phyloP scores from a whole-genome alignment of 2,888 invertebrate genomes.

The Helobdella robusta region DNA sequence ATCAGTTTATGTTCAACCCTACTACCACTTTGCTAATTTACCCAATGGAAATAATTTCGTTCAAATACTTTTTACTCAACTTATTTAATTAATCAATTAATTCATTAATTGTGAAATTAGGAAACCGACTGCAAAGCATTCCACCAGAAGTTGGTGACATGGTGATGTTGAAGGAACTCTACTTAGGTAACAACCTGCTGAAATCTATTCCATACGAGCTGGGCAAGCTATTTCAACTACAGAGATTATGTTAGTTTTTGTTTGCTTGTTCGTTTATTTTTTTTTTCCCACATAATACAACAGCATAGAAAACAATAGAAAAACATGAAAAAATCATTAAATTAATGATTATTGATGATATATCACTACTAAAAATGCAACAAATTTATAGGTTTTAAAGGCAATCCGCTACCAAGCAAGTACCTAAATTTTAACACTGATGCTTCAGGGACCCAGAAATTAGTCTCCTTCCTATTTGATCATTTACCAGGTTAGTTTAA shows the following conservation, averaged over 20 bases:
- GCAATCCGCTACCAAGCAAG: constrained; percentile 87
- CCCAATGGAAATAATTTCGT: no score
- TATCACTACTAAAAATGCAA: no score
- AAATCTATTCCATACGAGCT: constrained; percentile 89
- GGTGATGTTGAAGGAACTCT: constrained; percentile 84
- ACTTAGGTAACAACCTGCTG: constrained; percentile 84
- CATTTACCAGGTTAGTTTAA: constrained; percentile 56
- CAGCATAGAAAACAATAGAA: no score
- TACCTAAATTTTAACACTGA: constrained; percentile 83
- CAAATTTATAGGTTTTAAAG: constrained; percentile 59
- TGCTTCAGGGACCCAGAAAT: constrained; percentile 82
- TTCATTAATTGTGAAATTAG: no score
- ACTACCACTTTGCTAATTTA: no score
- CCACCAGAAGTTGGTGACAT: constrained; percentile 94
- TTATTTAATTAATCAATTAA: no score
- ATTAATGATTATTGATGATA: no score
- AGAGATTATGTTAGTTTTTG: constrained; percentile 70
- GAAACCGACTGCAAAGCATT: constrained; percentile 83
- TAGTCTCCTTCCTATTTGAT: constrained; percentile 86
- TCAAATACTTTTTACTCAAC: no score
- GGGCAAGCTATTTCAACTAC: constrained; percentile 91
- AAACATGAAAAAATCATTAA: no score
- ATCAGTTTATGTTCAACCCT: no score
- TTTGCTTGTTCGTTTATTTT: no score
- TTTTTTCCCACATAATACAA: no score